phyloP scores from a whole-genome alignment of 2,113 vertebrate genomes.

The Microtus oregoni region DNA sequence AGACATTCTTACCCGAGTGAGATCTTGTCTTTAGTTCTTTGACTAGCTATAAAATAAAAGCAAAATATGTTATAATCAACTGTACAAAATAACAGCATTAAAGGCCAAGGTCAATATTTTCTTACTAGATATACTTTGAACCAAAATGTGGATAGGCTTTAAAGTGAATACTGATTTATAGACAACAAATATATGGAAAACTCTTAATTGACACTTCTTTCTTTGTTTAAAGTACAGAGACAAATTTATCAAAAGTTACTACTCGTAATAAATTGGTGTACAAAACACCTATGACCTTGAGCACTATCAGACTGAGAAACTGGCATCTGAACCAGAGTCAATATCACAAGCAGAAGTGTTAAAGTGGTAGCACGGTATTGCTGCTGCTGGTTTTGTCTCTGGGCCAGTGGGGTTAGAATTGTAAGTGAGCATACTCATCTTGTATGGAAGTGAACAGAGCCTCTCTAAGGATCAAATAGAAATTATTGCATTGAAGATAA shows the following conservation, averaged over 20 bases:
- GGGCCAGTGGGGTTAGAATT: neutral
- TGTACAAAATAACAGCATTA: neutral
- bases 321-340: neutral
- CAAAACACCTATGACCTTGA: neutral
- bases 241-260: neutral
- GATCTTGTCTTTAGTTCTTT: no score
- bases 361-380: neutral
- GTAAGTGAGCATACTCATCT: neutral
- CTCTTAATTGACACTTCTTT: neutral
- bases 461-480: neutral
- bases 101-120: no score
- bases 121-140: no score
- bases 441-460: neutral
- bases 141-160: neutral
- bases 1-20: neutral
- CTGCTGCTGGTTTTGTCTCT: neutral
- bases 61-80: neutral
- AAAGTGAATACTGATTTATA: neutral
- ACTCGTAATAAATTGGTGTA: neutral
- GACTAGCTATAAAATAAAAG: neutral
- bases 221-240: neutral
- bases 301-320: neutral
- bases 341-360: neutral
- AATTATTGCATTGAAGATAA: neutral
- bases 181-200: neutral